Conservation (phyloP, 2,888 invertebrate genomes). For the Lamproptera curius region DNA sequence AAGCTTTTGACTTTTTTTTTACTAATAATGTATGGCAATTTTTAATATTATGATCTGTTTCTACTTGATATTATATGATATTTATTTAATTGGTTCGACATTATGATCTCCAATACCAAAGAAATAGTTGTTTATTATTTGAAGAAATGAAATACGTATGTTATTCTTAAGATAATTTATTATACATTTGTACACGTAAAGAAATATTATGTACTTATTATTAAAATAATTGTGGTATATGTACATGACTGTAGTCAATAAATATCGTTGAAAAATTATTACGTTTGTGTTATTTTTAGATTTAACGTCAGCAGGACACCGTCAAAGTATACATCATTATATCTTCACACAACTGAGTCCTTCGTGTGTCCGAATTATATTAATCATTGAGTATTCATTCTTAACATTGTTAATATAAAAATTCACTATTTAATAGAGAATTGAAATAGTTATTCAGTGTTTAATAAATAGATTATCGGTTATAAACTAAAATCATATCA, state of each 20-base stretch:
- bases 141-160: conserved; percentile 1
- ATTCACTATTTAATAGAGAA: conserved; percentile 51
- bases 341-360: neutral
- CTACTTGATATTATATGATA: too few species aligned
- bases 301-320: conserved; percentile 36
- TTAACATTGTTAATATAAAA: conserved; percentile 26
- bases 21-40: too few species aligned
- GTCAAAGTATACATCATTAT: conserved; percentile 23
- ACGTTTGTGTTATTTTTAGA: conserved; percentile 47
- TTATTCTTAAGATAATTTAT: conserved; percentile 40
- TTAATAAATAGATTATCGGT: conserved; percentile 12
- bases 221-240: conserved; percentile 52
- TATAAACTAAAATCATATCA: conserved; percentile 5
- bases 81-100: too few species aligned
- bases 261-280: conserved; percentile 64
- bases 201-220: conserved; percentile 63
- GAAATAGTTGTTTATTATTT: neutral
- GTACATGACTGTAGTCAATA: conserved; percentile 64
- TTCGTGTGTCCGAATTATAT: conserved; percentile 30
- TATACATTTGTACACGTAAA: conserved; percentile 73
- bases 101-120: conserved; percentile 12
- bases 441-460: conserved; percentile 16
- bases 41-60: too few species aligned
- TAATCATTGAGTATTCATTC: conserved; percentile 48
- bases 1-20: too few species aligned